phyloP scores from a whole-genome alignment of 2,888 invertebrate genomes.

The Drosophila yooni region DNA sequence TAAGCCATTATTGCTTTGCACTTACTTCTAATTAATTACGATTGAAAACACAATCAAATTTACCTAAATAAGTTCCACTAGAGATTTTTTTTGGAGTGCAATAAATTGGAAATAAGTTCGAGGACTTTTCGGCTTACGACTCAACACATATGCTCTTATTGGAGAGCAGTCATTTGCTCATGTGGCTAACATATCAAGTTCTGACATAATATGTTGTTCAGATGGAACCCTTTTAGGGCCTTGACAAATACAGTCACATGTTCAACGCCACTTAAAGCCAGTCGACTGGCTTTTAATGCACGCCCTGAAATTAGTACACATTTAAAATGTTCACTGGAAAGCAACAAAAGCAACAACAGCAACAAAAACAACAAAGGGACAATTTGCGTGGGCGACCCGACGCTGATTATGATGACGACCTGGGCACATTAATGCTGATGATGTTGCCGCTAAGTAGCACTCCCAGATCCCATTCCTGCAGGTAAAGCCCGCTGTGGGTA shows the following conservation, averaged over 20 bases:
- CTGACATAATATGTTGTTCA: neutral
- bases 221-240: conserved; percentile 9
- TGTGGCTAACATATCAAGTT: neutral
- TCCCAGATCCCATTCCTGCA: conserved; percentile 56
- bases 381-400: conserved; percentile 64
- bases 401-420: conserved; percentile 72
- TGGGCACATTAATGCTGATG: conserved; percentile 75
- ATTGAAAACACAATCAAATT: conserved; percentile 24
- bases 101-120: neutral
- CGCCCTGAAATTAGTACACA: conserved; percentile 47
- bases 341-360: conserved; percentile 15
- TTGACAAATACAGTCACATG: conserved; percentile 8
- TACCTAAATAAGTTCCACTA: neutral
- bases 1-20: no score
- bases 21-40: conserved; percentile 31
- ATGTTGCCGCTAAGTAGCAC: conserved; percentile 76
- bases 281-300: conserved; percentile 41
- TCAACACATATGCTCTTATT: neutral
- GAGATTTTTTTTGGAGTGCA: neutral
- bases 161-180: neutral
- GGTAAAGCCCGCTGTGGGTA: conserved; percentile 40
- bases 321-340: conserved; percentile 39
- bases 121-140: neutral
- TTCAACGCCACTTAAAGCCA: conserved; percentile 10
- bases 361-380: conserved; percentile 49